Evolutionary conservation across 1,140 invertebrate species (phyloP), one percentile per base, ranked within the genome.

Genomic region (Drosophila funebris): DNA sequence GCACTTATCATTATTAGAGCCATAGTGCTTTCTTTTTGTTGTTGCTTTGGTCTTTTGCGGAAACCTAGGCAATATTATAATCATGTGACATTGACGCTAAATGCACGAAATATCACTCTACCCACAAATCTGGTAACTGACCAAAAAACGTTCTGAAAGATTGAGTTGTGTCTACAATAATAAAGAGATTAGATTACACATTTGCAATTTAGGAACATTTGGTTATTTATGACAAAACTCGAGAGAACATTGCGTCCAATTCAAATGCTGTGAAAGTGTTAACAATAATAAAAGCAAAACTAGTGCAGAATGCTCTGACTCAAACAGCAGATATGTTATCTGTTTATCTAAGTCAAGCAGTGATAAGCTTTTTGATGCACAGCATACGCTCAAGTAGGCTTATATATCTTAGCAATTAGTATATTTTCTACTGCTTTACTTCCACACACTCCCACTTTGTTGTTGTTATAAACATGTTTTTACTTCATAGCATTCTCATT

Each of bases 11-110:
- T 37, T 56, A 83, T 68, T 68, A 50, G 60, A 62, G 57, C 11
- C 74, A 58, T 57, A 70, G 60, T 4, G 6, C 24, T 27, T 41
- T 56, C 18, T 18, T 43, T 11, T 11, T 60, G 2, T 57, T 46
- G 52, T 58, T 58, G 41, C 24, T 20, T 44, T 14, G 24, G 0
- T 3, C 31, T n/a, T 36, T 36, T 36, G 33, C 33, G n/a, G 5
- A 9, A 64, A 64, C 54, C 13, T 39, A 24, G 7, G 31, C 18
- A 53, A 18, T 43, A 77, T 44, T 44, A 44, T 58, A 8, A 60
- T 85, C 82, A 85, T 87, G 82, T 85, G 82, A 85, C 82, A 66
- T 8, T 20, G 52, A 14, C 37, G 46, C 27, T 50, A 79, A 69
- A 69, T 85, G 82, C 77, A 80, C 9, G 61, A 16, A 41, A 62